Evolutionary conservation across 2,888 invertebrate genomes (phyloP), one percentile per base, ranked within the genome.

Genomic region (Clistopyga incitator): DNA sequence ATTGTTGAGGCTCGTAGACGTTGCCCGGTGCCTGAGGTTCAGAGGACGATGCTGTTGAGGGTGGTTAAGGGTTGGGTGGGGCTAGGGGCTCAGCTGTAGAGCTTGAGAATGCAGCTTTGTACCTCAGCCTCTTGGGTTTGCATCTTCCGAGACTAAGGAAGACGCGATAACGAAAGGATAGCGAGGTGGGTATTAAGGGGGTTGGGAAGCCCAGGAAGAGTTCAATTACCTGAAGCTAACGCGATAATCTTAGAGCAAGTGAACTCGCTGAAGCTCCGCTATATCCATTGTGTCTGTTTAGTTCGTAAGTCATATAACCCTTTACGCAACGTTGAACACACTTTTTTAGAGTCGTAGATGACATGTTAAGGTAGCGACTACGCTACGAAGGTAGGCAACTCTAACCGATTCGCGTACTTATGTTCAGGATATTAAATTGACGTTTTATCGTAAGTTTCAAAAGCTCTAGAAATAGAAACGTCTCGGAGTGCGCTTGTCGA

Each of bases 211-310:
- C 45, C 29, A 74, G 82, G 68, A 82, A 87, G 84, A 88, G 89
- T 87, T 91, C 90, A 90, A 92, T 92, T 92, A 91, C 89, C 89
- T 86, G 87, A 78, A 86, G 86, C 86, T 91, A 91, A 92, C 88
- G 84, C 87, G 90, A 92, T 92, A 89, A 89, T 84, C 87, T 82
- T 76, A 56, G 71, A 72, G 10, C 65, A 25, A 77, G 45, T 47
- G 34, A 42, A 76, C 61, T 78, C 72, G n/a, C 47, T 64, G 20
- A 11, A 64, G 18, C 64, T 18, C 20, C 11, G 18, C 18, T 18
- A 18, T 18, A 18, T 8, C 11, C n/a, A 0, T 34, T n/a, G 59
- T 61, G 34, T 38, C 38, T 11, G 64, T 64, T 64, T 18, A 20
- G 42, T 18, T 38, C 11, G 38, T 20, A 10, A 34, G 29, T n/a